Base-by-base conservation (phyloP, 2,113 vertebrate genomes). In the Rhombomys opimus region DNA sequence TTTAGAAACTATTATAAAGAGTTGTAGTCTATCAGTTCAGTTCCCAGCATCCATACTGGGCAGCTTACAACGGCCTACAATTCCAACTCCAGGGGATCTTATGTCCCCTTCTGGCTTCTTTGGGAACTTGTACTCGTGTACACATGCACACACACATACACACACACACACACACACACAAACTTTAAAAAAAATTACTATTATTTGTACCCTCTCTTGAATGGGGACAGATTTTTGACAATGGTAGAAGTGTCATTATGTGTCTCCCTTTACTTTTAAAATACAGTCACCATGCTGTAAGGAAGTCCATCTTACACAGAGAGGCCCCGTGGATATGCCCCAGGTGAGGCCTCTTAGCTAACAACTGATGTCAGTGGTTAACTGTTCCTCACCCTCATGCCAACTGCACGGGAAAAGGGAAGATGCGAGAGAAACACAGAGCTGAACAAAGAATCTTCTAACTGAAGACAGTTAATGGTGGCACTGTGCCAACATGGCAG, bases 231-330 rank as follows among this genome's bases (percentile, higher is more conserved):
- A 78, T 87, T 35, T 41, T 52, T 93, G 35, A 96, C 63, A 41
- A 52, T 32, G 72, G 14, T 18, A 12, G 35, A 90, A 85, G 35
- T 70, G 35, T 85, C 85, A 52, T 9, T 23, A 11, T 73, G 20
- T 86, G 61, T 85, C 38, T 82, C 65, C 32, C 78, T 91, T 95
- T 72, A 80, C 57, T 59, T 84, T 91, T 52, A 38, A 57, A 95
- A 93, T 30, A 5, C 15, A 76, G 78, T 72, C 0, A 12, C 85
- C 85, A 90, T 73, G 61, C 27, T 78, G 35, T 70, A 57, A 50
- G 86, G 68, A 94, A 87, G 78, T 46, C 41, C 82, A 89, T 14
- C 67, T 46, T 46, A 65, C 18, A 41, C 7, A 30, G 13, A 86
- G 52, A 80, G 41, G 27, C 11, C 41, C 80, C 12, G 3, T 30